phyloP scores from a whole-genome alignment of 1,140 invertebrate species.

The Brachionus angularis region DNA sequence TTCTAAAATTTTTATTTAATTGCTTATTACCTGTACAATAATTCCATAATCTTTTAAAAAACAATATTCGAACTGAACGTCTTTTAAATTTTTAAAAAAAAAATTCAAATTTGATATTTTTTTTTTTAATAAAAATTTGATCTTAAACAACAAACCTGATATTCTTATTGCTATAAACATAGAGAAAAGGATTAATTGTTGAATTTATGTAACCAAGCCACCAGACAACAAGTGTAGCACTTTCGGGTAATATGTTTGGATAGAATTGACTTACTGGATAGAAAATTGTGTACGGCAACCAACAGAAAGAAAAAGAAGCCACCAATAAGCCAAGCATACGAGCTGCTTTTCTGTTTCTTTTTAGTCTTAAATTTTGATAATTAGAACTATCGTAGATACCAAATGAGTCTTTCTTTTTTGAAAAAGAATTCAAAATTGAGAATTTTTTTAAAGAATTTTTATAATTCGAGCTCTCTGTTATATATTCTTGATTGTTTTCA shows the following conservation, averaged over 20 bases:
- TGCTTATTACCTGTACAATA: conserved; percentile 14
- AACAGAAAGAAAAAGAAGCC: conserved; percentile 38
- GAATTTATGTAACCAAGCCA: conserved; percentile 44
- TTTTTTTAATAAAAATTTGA: too few relatives aligned
- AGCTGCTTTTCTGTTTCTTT: conserved; percentile 36
- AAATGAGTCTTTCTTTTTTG: conserved; percentile 19
- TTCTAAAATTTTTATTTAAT: conserved; percentile 18
- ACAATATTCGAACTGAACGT: conserved; percentile 34
- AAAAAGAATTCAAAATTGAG: not conserved
- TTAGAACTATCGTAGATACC: not conserved
- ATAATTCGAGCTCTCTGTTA: not conserved
- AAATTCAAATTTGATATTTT: not conserved
- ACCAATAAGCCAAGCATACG: conserved; percentile 37
- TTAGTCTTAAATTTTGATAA: conserved; percentile 31
- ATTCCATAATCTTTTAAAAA: conserved; percentile 9
- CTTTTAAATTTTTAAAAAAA: too few relatives aligned
- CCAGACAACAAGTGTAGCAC: not conserved
- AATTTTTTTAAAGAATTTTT: not conserved
- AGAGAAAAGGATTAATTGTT: conserved; percentile 43
- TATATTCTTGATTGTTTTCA: conserved; percentile 2
- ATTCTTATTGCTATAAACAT: conserved; percentile 42
- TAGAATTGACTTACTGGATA: conserved; percentile 34
- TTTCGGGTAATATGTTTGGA: not conserved
- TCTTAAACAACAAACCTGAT: not conserved
- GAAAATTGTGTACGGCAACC: conserved; percentile 34